These are phyloP conservation scores for Discoglossus pictus DNA, from an alignment of 2,797 vertebrate genomes.

Conservation along the genomic window DNA sequence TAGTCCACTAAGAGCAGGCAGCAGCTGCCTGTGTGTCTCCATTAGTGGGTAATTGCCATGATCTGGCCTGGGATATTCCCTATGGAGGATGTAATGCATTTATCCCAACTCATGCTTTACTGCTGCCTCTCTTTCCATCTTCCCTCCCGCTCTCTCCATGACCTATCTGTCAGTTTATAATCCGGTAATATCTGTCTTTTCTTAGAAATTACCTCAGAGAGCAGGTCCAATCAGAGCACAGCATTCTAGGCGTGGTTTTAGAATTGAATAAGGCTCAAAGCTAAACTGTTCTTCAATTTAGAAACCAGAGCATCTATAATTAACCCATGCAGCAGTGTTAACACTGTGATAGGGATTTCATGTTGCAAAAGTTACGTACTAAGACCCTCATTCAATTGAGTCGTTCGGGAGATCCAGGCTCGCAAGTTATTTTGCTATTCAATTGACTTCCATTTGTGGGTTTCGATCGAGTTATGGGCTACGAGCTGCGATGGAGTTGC, in stretches of 20 bases:
- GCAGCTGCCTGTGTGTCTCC: conserved; percentile 46
- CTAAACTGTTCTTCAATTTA: neutral
- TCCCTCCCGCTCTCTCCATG: neutral
- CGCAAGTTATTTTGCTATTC: too few species aligned
- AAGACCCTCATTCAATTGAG: too few species aligned
- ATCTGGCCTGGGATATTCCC: conserved; percentile 28
- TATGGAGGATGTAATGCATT: conserved; percentile 49
- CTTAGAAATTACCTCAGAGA: conserved; percentile 30
- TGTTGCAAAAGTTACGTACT: too few species aligned
- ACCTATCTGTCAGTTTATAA: conserved; percentile 9
- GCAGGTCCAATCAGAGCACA: conserved; percentile 9
- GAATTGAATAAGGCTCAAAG: neutral
- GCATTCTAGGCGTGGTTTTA: neutral
- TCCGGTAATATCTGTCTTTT: conserved; percentile 9
- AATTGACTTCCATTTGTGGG: too few species aligned
- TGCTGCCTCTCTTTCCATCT: conserved; percentile 7
- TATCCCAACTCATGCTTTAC: conserved; percentile 25
- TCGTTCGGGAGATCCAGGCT: too few species aligned
- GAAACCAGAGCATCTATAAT: neutral
- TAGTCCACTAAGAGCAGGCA: conserved; percentile 30
- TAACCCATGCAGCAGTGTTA: neutral
- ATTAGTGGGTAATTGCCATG: conserved; percentile 46
- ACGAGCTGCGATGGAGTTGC: too few species aligned
- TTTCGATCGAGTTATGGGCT: too few species aligned
- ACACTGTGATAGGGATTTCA: too few species aligned